Base-by-base conservation (phyloP, 2,888 invertebrate genomes). In the Andrena bicolor region DNA sequence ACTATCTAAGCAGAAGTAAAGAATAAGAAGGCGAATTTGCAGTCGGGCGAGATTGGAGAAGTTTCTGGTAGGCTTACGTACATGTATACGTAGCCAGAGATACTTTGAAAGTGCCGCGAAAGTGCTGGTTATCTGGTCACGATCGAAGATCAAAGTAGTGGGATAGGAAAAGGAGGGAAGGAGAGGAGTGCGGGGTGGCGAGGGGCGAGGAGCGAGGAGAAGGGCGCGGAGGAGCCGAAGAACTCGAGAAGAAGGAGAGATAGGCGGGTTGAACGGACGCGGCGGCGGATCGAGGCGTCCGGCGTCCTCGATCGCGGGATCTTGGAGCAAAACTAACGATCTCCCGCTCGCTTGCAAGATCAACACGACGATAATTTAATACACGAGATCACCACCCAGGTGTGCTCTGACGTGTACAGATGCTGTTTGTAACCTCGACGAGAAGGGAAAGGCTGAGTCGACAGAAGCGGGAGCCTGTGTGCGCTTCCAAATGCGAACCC, bases 281-380 rank as follows among this genome's bases (percentile, higher is more conserved):
- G 80, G 84, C 76, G 76, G 72, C 79, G 76, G 70, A 80, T 76
- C 81, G 83, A 74, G 78, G 77, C 75, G 74, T 79, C 71, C 76
- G 83, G 78, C 82, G 84, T 87, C 83, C 85, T 83, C 84, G 85
- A 85, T 82, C 86, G 76, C 82, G 84, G 71, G 85, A 82, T 82
- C 78, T 73, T 71, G 81, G 78, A 85, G 84, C 84, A 88, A 89
- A 88, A 89, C 86, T 90, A 90, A 88, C 89, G 88, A 90, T 89
- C 88, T 78, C 80, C 74, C 69, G 85, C 80, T 89, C 88, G 84
- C 80, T 85, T 88, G 82, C 88, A 85, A 90, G 90, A 91, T 91
- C 90, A 89, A 88, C 89, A 86, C 87, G 86, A 88, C 76, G 90
- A 90, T 91, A 91, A 91, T 90, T 91, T 89, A 89, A 87, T 89